Conservation (phyloP, 2,113 vertebrate species). For the Xiphophorus maculatus region DNA sequence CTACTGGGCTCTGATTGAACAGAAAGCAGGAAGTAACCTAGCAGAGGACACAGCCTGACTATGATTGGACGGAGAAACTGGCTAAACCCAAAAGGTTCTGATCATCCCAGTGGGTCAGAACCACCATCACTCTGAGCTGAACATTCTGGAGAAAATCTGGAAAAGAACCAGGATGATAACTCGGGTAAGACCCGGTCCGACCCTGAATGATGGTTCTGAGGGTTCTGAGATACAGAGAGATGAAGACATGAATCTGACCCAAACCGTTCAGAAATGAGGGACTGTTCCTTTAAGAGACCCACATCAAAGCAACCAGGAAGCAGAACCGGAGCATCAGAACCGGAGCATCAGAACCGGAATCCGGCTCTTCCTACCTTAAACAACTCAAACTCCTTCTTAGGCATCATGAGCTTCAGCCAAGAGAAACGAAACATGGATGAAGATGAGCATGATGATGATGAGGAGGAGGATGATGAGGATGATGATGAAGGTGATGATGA, state of each 20-base stretch:
- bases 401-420: slow-evolving; percentile 92
- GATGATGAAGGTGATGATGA: neutral
- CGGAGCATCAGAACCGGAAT: slow-evolving; percentile 10
- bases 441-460: neutral
- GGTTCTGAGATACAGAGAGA: too few species aligned
- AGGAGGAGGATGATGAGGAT: neutral
- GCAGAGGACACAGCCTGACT: neutral
- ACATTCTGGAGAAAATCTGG: neutral
- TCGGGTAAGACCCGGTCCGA: too few species aligned
- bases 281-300: slow-evolving; percentile 49
- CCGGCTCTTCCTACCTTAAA: slow-evolving; percentile 88
- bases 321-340: neutral
- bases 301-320: slow-evolving; percentile 28
- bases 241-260: neutral
- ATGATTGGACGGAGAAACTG: neutral
- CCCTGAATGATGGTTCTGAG: too few species aligned
- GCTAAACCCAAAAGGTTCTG: neutral
- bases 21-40: neutral
- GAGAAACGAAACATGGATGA: slow-evolving; percentile 25
- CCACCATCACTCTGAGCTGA: neutral
- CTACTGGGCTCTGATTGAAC: neutral
- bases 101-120: neutral
- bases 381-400: slow-evolving; percentile 99
- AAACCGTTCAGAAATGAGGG: neutral
- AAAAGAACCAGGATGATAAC: neutral